Evolutionary conservation across 2,797 vertebrate genomes (phyloP).

Genomic region (Bradypodion ventrale): DNA sequence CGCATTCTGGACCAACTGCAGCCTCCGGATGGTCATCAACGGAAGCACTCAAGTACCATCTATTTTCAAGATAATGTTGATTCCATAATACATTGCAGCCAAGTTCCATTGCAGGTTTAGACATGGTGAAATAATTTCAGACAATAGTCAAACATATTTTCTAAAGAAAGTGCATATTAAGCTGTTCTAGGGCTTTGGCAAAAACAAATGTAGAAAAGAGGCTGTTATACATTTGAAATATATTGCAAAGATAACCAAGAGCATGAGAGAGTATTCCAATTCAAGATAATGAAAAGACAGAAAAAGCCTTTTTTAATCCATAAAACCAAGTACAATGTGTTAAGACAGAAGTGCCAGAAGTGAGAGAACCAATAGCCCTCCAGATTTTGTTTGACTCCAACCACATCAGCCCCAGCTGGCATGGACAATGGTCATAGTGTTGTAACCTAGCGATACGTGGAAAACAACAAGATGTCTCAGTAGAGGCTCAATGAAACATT

Average conservation of each 20-base stretch:
- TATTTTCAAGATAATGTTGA: slow-evolving; percentile 17
- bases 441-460: neutral
- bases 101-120: neutral
- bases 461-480: neutral
- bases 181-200: slow-evolving; percentile 13
- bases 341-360: too few relatives aligned
- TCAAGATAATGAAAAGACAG: neutral
- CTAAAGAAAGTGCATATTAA: slow-evolving; percentile 13
- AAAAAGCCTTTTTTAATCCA: slow-evolving; percentile 3
- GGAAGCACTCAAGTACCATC: slow-evolving; percentile 10
- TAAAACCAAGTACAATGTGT: neutral
- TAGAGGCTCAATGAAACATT: neutral
- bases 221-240: neutral
- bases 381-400: neutral
- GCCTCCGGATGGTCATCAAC: too few relatives aligned
- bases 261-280: neutral
- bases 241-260: neutral
- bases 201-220: slow-evolving; percentile 39
- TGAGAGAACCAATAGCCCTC: too few relatives aligned
- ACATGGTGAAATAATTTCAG: neutral
- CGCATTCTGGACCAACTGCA: too few relatives aligned
- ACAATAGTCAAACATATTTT: slow-evolving; percentile 7
- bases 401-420: neutral
- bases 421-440: neutral
- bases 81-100: neutral